Percentiles rank a stretch among this genome's conserved stretches.
Evolutionary conservation across 2,797 vertebrate genomes (phyloP).

Genomic region (Salarias fasciatus): DNA sequence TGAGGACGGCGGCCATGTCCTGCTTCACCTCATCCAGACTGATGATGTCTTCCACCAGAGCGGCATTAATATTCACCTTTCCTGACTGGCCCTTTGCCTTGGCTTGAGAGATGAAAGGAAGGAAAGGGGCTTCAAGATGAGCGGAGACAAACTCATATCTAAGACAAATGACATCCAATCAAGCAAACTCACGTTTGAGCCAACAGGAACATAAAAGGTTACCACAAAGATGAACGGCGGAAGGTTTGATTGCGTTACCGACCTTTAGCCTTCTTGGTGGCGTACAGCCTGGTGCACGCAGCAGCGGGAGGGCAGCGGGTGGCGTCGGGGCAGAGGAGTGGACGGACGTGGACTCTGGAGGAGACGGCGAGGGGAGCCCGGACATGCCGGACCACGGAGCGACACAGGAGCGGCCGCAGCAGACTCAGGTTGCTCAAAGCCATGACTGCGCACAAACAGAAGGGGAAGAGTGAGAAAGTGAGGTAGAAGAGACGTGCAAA

Average conservation of each 20-base stretch:
- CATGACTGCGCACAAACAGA: slow-evolving; percentile 61
- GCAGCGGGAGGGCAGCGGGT: slow-evolving; percentile 22
- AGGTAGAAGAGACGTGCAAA: background rate
- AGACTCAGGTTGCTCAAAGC: slow-evolving; percentile 77
- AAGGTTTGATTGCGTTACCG: slow-evolving; percentile 19
- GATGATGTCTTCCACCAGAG: slow-evolving; percentile 94
- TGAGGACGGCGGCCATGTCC: slow-evolving; percentile 87
- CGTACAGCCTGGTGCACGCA: slow-evolving; percentile 80
- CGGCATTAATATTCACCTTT: slow-evolving; percentile 89
- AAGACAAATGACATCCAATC: slow-evolving; percentile 46
- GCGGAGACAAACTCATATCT: slow-evolving; percentile 4
- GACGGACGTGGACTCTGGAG: slow-evolving; percentile 11
- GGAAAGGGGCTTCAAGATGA: slow-evolving; percentile 13
- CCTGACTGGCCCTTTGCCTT: slow-evolving; percentile 89
- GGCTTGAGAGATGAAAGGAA: slow-evolving; percentile 71
- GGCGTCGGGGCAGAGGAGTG: slow-evolving; percentile 21
- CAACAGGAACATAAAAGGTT: slow-evolving; percentile 11
- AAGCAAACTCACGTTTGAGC: slow-evolving; percentile 1
- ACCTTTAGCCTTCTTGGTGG: slow-evolving; percentile 93
- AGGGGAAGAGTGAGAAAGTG: background rate
- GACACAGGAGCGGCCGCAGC: slow-evolving; percentile 74
- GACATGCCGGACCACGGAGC: slow-evolving; percentile 25
- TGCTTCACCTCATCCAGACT: slow-evolving; percentile 85
- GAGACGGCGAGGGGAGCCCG: slow-evolving; percentile 49
- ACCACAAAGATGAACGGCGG: slow-evolving; percentile 2